A percentile compares a stretch with the other conserved stretches of the same genome.
phyloP scores from a whole-genome alignment of 2,888 invertebrate species.

The Teinopalpus imperialis region DNA sequence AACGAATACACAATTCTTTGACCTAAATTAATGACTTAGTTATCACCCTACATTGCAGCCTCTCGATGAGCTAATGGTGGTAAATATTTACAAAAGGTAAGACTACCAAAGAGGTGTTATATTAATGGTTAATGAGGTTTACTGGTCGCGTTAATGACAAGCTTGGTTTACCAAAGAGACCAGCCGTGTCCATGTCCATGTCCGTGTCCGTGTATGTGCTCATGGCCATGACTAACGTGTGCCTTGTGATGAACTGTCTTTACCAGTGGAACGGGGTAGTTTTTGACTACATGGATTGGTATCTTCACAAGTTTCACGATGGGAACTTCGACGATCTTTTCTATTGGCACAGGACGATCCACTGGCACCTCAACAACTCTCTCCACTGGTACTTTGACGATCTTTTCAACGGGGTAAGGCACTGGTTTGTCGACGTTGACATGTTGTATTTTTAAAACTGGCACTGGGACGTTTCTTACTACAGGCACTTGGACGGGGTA shows the following conservation, averaged over 20 bases:
- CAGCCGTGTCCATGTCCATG: slow-evolving; percentile 36
- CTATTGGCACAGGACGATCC: slow-evolving; percentile 79
- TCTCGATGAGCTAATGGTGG: slow-evolving; percentile 72
- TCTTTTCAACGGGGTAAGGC: slow-evolving; percentile 82
- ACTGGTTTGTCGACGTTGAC: slow-evolving; percentile 81
- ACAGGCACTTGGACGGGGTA: slow-evolving; percentile 82
- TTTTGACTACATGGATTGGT: slow-evolving; percentile 67
- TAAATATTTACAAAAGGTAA: slow-evolving; percentile 68
- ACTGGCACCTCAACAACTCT: slow-evolving; percentile 79
- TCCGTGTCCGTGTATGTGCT: slow-evolving; percentile 39
- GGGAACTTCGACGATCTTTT: slow-evolving; percentile 76
- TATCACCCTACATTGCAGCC: slow-evolving; percentile 79
- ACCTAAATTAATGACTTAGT: slow-evolving; percentile 80
- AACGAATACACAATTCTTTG: slow-evolving; percentile 50
- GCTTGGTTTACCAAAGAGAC: slow-evolving; percentile 38
- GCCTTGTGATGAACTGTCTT: slow-evolving; percentile 74
- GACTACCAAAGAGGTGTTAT: slow-evolving; percentile 51
- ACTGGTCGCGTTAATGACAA: slow-evolving; percentile 17
- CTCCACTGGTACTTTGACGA: slow-evolving; percentile 81
- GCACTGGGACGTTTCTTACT: slow-evolving; percentile 76
- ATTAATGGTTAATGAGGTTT: slow-evolving; percentile 36
- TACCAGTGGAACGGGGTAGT: slow-evolving; percentile 64
- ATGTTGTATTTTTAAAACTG: slow-evolving; percentile 79
- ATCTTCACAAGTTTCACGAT: slow-evolving; percentile 75
- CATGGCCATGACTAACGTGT: slow-evolving; percentile 44